Conservation (phyloP, 2,113 vertebrate genomes). For the Menura novaehollandiae region DNA sequence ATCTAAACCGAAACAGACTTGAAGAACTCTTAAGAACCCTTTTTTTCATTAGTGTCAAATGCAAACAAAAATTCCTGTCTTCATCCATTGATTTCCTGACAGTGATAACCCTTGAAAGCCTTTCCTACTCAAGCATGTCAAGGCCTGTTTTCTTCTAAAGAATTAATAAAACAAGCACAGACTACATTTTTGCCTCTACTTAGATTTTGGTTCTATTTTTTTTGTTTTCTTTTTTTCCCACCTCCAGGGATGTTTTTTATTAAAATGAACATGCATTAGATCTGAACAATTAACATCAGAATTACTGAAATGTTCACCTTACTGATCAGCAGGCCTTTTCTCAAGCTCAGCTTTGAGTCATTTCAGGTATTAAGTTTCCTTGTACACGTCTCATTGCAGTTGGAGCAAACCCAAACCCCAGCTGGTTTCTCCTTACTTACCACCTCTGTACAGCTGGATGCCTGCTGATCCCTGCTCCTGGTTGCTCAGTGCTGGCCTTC, state of each 20-base stretch:
- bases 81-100: neutral
- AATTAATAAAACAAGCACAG: neutral
- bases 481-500: neutral
- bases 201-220: neutral
- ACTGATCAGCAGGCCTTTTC: neutral
- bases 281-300: neutral
- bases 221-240: neutral
- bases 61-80: neutral
- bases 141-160: neutral
- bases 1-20: accelerated
- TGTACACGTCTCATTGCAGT: neutral
- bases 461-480: neutral
- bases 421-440: neutral
- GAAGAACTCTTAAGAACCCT: neutral
- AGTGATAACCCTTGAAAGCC: neutral
- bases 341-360: neutral
- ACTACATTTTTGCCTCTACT: neutral
- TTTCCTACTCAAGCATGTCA: neutral
- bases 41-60: neutral
- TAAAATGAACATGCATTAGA: neutral
- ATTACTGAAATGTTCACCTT: neutral
- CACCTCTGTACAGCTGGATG: neutral
- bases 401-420: neutral
- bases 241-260: neutral
- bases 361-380: neutral